Evolutionary conservation across 2,888 invertebrate species (phyloP), one percentile per base, ranked within the genome.

Genomic region (Zele albiditarsus): DNA sequence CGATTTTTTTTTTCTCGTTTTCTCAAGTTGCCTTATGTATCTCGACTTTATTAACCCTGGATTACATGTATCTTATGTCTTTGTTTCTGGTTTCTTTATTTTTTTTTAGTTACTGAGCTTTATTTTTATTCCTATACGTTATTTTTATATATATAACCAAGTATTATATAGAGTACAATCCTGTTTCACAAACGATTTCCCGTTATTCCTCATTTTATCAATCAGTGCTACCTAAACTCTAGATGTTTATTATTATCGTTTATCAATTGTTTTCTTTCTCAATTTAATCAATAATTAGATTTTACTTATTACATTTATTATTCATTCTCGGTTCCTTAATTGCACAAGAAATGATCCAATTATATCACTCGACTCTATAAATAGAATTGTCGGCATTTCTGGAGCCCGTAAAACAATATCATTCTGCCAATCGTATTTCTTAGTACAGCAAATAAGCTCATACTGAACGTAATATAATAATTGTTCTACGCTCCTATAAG

Each of bases 191-290:
- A 67, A 71, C 71, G 10, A 20, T 20, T 23, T 16, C n/a, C 4
- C 42, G 14, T n/a, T 49, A n/a, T 49, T 49, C 2, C n/a, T 20
- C n/a, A 6, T 63, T 78, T 69, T 77, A 72, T 72, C 75, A 75
- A 75, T 79, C 79, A 80, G 75, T 77, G 78, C 81, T 81, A 79
- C 79, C 80, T 81, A 81, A 49, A 62, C 57, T 63, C 74, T 79
- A 79, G 49, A 77, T 70, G 67, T 77, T 79, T 77, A 78, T 81
- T 78, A 76, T 76, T 76, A 78, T 80, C 74, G 74, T 77, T 80
- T 71, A 77, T 76, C 75, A 68, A 79, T 78, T 77, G 62, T 79
- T 66, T 42, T 67, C 71, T 25, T 28, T 71, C 62, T 53, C 49
- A 53, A 77, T 77, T 73, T 74, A 27, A 60, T 74, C 69, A 79